These are phyloP conservation scores for Drosophila cardini DNA, from an alignment of 1,140 invertebrate species.

Conservation along the genomic window DNA sequence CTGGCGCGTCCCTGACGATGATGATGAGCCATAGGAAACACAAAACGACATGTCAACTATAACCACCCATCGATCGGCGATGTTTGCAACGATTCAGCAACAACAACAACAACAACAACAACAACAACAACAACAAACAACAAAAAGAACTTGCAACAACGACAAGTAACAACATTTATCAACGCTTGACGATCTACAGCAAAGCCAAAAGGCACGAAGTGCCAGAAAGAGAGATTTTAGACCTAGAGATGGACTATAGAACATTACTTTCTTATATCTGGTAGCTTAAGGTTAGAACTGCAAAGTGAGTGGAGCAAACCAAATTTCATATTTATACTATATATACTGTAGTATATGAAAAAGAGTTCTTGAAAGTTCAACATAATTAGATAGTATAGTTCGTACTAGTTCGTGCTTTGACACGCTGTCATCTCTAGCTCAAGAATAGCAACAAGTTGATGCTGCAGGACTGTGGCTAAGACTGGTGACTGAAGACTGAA, in stretches of 20 bases:
- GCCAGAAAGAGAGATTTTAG: background rate
- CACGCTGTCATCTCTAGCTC: slow-evolving; percentile 30
- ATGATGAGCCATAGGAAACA: slow-evolving; percentile 62
- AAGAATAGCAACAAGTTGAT: slow-evolving; percentile 63
- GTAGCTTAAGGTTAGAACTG: no score
- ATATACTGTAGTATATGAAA: no score
- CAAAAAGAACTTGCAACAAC: slow-evolving; percentile 70
- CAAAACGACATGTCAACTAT: slow-evolving; percentile 80
- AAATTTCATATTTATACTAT: no score
- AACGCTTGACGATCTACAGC: slow-evolving; percentile 78
- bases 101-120: slow-evolving; percentile 42
- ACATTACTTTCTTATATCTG: background rate
- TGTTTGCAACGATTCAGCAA: slow-evolving; percentile 52
- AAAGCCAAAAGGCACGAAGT: slow-evolving; percentile 62
- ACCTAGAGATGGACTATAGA: slow-evolving; percentile 20
- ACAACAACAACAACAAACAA: slow-evolving; percentile 81
- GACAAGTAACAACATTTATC: slow-evolving; percentile 84
- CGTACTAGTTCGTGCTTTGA: no score
- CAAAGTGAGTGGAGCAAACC: no score
- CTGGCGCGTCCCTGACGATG: slow-evolving; percentile 42
- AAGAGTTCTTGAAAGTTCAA: no score
- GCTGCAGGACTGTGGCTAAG: slow-evolving; percentile 43
- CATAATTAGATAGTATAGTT: background rate
- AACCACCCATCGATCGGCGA: slow-evolving; percentile 79
- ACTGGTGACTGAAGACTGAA: slow-evolving; percentile 2